Evolutionary conservation across 2,888 invertebrate genomes (phyloP), one percentile per base, ranked within the genome.

Genomic region (Tiphia femorata): DNA sequence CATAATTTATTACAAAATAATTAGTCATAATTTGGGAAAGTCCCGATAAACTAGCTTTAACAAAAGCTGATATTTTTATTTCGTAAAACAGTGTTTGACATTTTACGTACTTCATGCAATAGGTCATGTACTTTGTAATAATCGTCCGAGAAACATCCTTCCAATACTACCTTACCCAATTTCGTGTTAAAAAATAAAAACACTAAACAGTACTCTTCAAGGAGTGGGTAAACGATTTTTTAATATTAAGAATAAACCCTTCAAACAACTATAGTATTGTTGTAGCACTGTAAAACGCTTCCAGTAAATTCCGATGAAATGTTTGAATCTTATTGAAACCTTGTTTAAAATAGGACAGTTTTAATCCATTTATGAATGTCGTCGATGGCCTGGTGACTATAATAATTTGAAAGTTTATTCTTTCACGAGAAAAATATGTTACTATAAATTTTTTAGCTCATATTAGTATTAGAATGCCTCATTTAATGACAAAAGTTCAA

Each of bases 111-210:
- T 64, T 95, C 93, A 81, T 99, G 99, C 23, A 99, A 85, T 29
- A 98, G 85, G 72, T 96, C 94, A 53, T 97, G 88, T 41, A 99
- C 93, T 87, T 90, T 92, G 84, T 93, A 99, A 84, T 97, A 99
- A 70, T 98, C 97, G 73, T 97, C 96, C 5, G 96, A 95, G 0
- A 97, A 85, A 52, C 94, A 93, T 0, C 99, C 98, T 85, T 99
- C 98, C 58, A 99, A 85, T 27, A 95, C 92, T n/a, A 30, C 99
- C 93, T 78, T 92, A 91, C 0, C 98, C 98, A 48, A 93, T 91
- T 76, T 98, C 97, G 84, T 94, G 91, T 92, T 95, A 84, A 71
- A 88, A n/a, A 89, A 3, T 62, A 76, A 69, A 73, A 27, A 40
- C 0, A 48, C 29, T n/a, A n/a, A n/a, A n/a, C n/a, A n/a, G n/a